Evolutionary conservation across 2,797 vertebrate species (phyloP).

Genomic region (Clarias laeviceps): DNA sequence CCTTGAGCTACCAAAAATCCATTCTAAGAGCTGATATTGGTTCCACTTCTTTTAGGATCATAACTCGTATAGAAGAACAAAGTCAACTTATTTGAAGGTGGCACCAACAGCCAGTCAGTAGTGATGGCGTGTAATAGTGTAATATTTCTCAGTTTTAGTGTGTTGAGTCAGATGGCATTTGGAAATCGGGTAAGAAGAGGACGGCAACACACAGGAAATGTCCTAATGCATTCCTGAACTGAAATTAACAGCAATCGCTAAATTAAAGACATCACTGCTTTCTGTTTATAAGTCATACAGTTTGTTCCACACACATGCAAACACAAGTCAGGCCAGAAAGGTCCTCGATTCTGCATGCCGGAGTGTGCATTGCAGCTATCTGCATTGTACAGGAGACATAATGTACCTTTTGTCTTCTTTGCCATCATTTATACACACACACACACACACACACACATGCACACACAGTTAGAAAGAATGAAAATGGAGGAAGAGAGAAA

Average conservation of each 20-base stretch:
- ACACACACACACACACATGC: neutral
- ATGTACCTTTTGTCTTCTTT: slow-evolving; percentile 36
- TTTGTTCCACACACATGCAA: neutral
- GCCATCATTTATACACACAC: slow-evolving; percentile 27
- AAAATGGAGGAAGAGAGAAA: slow-evolving; percentile 3
- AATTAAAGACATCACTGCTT: neutral
- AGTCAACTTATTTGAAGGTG: neutral
- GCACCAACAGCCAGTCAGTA: neutral
- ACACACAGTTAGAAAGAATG: neutral
- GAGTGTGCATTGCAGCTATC: slow-evolving; percentile 24
- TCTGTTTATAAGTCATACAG: neutral
- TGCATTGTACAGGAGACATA: slow-evolving; percentile 32
- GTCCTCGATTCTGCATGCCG: slow-evolving; percentile 6
- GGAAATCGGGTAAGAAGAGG: neutral
- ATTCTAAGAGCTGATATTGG: neutral
- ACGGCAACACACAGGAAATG: neutral
- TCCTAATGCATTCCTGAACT: neutral
- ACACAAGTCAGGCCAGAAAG: slow-evolving; percentile 17
- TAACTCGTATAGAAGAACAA: neutral
- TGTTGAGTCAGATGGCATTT: neutral
- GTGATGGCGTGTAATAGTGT: neutral
- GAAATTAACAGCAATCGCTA: neutral
- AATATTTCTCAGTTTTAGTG: neutral
- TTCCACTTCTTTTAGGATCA: neutral
- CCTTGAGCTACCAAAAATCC: neutral